Evolutionary conservation across 2,888 invertebrate genomes (phyloP), one percentile per base, ranked within the genome.

Genomic region (Diarsia mendica): DNA sequence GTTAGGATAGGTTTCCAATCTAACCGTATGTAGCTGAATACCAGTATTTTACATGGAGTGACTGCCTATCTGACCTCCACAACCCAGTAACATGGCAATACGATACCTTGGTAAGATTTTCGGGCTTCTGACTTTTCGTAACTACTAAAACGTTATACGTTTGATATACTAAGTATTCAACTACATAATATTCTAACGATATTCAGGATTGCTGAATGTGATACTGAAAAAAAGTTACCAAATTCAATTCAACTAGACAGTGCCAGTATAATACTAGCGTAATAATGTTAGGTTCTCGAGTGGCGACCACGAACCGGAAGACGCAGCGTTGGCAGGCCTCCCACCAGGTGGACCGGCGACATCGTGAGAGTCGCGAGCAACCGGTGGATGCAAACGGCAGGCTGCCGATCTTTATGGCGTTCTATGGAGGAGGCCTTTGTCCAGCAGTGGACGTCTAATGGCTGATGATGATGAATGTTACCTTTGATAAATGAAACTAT

Each of bases 401-500:
- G n/a, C n/a, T n/a, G n/a, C n/a, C n/a, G n/a, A n/a, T n/a, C n/a
- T n/a, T n/a, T n/a, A n/a, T n/a, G n/a, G n/a, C n/a, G n/a, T n/a
- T n/a, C n/a, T n/a, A n/a, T n/a, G n/a, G n/a, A n/a, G n/a, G n/a
- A n/a, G n/a, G n/a, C n/a, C n/a, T n/a, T n/a, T n/a, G n/a, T n/a
- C n/a, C n/a, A n/a, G n/a, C n/a, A n/a, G n/a, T n/a, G n/a, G n/a
- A n/a, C n/a, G n/a, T n/a, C n/a, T n/a, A n/a, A n/a, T n/a, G n/a
- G n/a, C n/a, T n/a, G n/a, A n/a, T n/a, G n/a, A n/a, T n/a, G n/a
- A n/a, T n/a, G n/a, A n/a, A n/a, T n/a, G 49, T 48, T 33, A 55
- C 20, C 23, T 13, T n/a, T 67, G 18, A 74, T 63, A 80, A 63
- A 80, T 55, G 3, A 63, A 46, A 13, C 48, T 33, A 13, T 67